These are phyloP conservation scores for Tetrax tetrax DNA, from an alignment of 2,113 vertebrate genomes.

Conservation along the genomic window DNA sequence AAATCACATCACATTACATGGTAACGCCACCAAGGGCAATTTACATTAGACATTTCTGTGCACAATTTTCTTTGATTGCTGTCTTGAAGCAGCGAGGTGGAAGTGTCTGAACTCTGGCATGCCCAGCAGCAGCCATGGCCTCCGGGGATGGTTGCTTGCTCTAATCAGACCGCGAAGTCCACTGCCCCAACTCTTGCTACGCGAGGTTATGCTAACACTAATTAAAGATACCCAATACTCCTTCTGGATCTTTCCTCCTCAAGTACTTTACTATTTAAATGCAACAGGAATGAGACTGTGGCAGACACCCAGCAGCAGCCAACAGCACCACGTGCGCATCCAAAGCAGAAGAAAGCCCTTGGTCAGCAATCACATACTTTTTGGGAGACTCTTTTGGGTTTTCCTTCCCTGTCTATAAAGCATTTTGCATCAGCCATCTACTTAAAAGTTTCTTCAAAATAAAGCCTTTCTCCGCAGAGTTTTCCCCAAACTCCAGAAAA, in stretches of 20 bases:
- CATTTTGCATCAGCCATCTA: background rate
- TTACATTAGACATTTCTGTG: conserved; percentile 50
- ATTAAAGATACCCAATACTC: background rate
- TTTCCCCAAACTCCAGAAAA: background rate
- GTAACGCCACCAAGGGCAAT: conserved; percentile 42
- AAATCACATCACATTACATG: conserved; percentile 66
- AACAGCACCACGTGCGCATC: background rate
- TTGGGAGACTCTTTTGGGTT: background rate
- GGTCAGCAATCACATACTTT: background rate
- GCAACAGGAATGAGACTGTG: background rate
- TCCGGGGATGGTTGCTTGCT: background rate
- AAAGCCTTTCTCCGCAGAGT: background rate
- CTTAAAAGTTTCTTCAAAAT: background rate
- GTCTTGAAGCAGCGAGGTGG: conserved; percentile 43
- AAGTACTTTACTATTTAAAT: background rate
- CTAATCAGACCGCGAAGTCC: background rate
- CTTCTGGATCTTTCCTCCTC: background rate
- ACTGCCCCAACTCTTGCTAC: background rate
- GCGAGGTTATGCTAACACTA: background rate
- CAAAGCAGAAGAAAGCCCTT: background rate
- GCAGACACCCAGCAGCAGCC: background rate
- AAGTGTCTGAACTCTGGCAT: background rate
- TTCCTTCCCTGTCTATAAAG: background rate
- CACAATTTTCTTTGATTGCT: conserved; percentile 60
- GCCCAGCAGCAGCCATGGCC: conserved; percentile 4